Base-by-base conservation (phyloP, 1,140 invertebrate species). In the Formica exsecta region DNA sequence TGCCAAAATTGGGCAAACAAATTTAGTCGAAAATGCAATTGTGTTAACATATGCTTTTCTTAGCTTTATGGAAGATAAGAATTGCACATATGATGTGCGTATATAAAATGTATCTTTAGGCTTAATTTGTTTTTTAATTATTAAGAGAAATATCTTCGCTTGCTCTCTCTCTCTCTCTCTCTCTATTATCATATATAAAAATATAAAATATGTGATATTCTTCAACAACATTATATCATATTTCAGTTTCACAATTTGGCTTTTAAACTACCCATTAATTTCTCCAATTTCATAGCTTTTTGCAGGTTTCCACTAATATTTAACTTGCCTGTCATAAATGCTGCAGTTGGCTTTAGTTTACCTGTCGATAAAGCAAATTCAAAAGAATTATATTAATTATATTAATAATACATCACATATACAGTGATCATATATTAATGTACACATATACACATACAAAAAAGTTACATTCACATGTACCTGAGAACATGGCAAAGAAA, bases 291-390 rank as follows among this genome's bases (percentile, higher is more conserved):
- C 97, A 99, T 98, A 1, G 99, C 99, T 93, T 99, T 98, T 88
- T 97, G 97, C 92, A 99, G 96, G 93, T 99, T 98, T 0, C 99
- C 99, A 89, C 96, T 97, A 83, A 99, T 98, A 95, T 99, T 99
- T 64, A 99, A 95, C 95, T 99, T 99, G 41, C 99, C 99, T 92
- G 97, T 97, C 98, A 99, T 99, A 94, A 99, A 99, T 11, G 99
- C 99, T 32, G 97, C 96, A 0, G 98, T 97, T 11, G 99, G 97
- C 94, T 99, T 99, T 85, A 99, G 90, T 96, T 98, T 98, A 41
- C 98, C 98, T 97, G 92, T 85, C 84, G 32, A 73, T 32, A 75
- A 51, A 29, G 9, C 11, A 59, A 85, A 3, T 59, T 36, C 11
- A 36, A 76, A 70, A 76, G 19, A 29, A 77, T 77, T 64, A 68